Evolutionary conservation across 2,888 invertebrate species (phyloP).

Genomic region (Panopea generosa): DNA sequence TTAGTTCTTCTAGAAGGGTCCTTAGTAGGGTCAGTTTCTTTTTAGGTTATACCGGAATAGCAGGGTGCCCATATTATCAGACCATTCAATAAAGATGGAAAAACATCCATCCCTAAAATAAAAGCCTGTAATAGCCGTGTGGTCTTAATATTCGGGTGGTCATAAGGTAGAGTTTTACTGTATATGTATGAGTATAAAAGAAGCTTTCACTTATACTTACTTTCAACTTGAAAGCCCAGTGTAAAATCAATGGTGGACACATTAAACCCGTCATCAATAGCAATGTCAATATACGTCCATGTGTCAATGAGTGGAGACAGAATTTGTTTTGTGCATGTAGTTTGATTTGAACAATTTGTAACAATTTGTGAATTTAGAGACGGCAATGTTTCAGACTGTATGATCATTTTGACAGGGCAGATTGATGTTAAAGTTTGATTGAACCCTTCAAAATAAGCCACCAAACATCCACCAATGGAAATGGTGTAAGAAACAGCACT

Average conservation of each 20-base stretch:
- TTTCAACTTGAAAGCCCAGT: slow-evolving; percentile 47
- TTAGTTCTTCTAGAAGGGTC: too few relatives aligned
- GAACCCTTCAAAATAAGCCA: neutral
- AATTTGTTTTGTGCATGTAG: slow-evolving; percentile 35
- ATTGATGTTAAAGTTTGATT: too few relatives aligned
- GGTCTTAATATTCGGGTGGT: too few relatives aligned
- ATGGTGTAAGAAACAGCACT: slow-evolving; percentile 51
- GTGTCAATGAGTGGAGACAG: slow-evolving; percentile 50
- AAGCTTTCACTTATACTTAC: slow-evolving; percentile 30
- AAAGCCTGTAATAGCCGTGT: too few relatives aligned
- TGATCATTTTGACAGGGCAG: neutral
- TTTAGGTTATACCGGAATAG: too few relatives aligned
- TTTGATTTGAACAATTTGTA: slow-evolving; percentile 19
- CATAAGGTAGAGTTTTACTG: too few relatives aligned
- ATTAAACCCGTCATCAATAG: slow-evolving; percentile 33
- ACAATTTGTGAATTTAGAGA: neutral
- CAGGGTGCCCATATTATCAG: too few relatives aligned
- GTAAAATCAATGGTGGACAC: slow-evolving; percentile 44
- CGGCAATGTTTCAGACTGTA: neutral
- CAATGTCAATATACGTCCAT: slow-evolving; percentile 63
- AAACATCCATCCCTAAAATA: too few relatives aligned
- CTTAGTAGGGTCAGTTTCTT: too few relatives aligned
- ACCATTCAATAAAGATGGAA: too few relatives aligned
- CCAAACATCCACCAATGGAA: slow-evolving; percentile 48
- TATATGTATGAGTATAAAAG: neutral